Evolutionary conservation across 1,140 invertebrate species (phyloP), one percentile per base, ranked within the genome.

Genomic region (Drosophila novamexicana): DNA sequence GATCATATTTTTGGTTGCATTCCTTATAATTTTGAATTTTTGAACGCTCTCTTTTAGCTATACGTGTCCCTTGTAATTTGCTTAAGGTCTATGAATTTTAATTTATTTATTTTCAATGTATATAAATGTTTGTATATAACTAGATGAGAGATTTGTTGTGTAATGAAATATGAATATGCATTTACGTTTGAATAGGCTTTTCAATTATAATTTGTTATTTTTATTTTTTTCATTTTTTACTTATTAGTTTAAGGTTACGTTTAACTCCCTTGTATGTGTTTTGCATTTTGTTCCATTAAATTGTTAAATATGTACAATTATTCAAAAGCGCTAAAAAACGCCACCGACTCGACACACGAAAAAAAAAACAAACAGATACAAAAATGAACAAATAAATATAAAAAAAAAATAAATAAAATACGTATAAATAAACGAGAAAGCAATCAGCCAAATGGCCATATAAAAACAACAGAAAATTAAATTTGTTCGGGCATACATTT

Each of bases 231-330:
- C 3, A 3, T 53, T 39, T 57, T 56, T 68, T 52, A 69, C 76
- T 18, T 65, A 36, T 76, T 79, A 69, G 53, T 59, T 57, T 52
- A 75, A 82, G 69, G 68, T 80, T 89, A 80, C 63, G 72, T 66
- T 88, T 73, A 89, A 89, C 80, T 89, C 84, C 84, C 84, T 89
- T 89, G 84, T 89, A 89, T 88, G 82, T 75, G 83, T 88, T 88
- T 89, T 89, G 74, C 84, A 84, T 89, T 81, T 89, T 89, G 84
- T 89, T 89, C 84, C 85, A 81, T 89, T 88, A 83, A 74, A 77
- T 83, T 78, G 63, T 77, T 84, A 75, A 78, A 81, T 80, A 83
- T 88, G 62, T 75, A 81, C 74, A 78, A 64, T 76, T 72, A 53
- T 73, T 77, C 61, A 73, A 74, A 49, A 40, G 44, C 12, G 34